These are phyloP conservation scores for Adelges cooleyi DNA, from an alignment of 1,140 invertebrate genomes.

Conservation along the genomic window DNA sequence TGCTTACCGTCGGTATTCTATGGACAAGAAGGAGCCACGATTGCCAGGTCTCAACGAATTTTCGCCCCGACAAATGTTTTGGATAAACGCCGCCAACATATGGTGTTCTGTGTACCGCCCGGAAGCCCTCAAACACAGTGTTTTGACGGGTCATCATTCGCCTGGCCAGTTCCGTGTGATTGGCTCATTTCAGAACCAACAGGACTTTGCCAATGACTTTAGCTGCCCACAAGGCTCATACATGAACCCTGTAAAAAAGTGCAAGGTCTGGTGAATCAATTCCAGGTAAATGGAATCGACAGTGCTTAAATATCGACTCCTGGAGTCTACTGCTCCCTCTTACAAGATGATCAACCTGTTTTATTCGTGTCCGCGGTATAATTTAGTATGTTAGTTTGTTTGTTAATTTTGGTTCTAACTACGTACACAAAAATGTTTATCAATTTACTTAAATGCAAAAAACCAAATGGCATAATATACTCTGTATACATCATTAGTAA, in stretches of 20 bases:
- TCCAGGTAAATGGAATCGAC: no score
- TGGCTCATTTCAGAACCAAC: slow-evolving; percentile 78
- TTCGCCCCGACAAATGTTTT: slow-evolving; percentile 46
- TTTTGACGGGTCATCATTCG: slow-evolving; percentile 43
- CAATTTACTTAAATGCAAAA: no score
- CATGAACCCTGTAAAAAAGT: slow-evolving; percentile 82
- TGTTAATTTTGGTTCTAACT: no score
- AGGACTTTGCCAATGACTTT: slow-evolving; percentile 74
- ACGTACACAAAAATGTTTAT: no score
- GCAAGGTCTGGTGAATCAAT: slow-evolving; percentile 44
- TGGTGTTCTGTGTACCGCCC: slow-evolving; percentile 40
- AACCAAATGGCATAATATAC: no score
- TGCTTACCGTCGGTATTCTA: slow-evolving; percentile 43
- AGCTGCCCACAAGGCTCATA: slow-evolving; percentile 61
- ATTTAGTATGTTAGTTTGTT: no score
- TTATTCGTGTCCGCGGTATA: no score
- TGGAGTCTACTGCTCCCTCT: no score
- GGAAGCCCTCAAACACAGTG: neutral
- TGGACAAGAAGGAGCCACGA: slow-evolving; percentile 37
- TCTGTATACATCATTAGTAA: no score
- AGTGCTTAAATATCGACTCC: no score
- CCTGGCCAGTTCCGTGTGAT: slow-evolving; percentile 68
- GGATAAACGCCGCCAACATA: slow-evolving; percentile 50
- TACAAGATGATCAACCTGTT: no score
- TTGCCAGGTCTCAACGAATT: slow-evolving; percentile 41